Evolutionary conservation across 2,888 invertebrate species (phyloP).

Genomic region (Sylvicola cinctus): DNA sequence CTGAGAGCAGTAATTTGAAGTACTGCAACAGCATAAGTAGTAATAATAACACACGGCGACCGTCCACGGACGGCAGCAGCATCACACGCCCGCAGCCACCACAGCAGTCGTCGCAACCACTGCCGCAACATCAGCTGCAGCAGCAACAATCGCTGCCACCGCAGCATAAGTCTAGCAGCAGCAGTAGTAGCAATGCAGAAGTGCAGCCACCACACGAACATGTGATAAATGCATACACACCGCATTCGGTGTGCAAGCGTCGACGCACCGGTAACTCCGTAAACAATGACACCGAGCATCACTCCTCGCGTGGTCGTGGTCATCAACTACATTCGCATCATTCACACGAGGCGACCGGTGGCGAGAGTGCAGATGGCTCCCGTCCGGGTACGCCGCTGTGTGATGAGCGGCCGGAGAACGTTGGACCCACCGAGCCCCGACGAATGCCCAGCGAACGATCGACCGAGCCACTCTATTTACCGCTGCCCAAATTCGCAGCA

Average conservation of each 20-base stretch:
- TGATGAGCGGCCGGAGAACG: conserved; percentile 58
- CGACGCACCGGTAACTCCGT: conserved; percentile 26
- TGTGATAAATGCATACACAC: conserved; percentile 16
- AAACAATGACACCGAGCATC: conserved; percentile 14
- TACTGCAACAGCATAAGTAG: neutral
- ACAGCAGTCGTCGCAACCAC: conserved; percentile 8
- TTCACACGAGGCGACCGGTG: conserved; percentile 32
- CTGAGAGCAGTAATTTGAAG: conserved; percentile 10
- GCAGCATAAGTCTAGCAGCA: neutral
- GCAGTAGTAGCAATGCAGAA: neutral
- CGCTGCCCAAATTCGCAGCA: conserved; percentile 73
- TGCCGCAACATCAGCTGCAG: conserved; percentile 13
- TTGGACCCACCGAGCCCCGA: conserved; percentile 52
- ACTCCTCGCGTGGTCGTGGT: conserved; percentile 26
- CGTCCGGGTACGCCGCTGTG: conserved; percentile 71
- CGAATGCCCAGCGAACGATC: conserved; percentile 40
- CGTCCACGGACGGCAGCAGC: conserved; percentile 27
- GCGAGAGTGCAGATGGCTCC: conserved; percentile 45
- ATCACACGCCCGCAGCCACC: conserved; percentile 13
- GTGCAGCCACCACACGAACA: neutral
- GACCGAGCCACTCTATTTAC: conserved; percentile 57
- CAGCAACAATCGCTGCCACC: conserved; percentile 11
- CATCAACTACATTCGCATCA: conserved; percentile 30
- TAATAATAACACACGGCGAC: conserved; percentile 20
- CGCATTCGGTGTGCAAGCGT: conserved; percentile 30